phyloP scores from a whole-genome alignment of 2,888 invertebrate genomes.

The Bibio marci region DNA sequence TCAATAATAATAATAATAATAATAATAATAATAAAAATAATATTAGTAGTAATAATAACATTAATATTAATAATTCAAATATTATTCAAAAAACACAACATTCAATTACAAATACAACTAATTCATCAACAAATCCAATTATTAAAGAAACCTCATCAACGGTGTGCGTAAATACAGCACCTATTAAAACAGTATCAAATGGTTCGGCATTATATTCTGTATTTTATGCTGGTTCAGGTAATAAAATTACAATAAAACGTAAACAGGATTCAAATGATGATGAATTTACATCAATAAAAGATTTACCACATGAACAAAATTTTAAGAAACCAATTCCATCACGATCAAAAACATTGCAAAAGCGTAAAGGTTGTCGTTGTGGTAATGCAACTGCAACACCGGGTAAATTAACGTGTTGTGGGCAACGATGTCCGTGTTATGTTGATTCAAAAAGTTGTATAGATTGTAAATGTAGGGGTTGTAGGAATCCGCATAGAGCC shows the following conservation, averaged over 20 bases:
- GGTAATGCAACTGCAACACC: constrained; percentile 80
- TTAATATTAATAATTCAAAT: constrained; percentile 16
- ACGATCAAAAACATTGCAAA: constrained; percentile 19
- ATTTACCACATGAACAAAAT: not conserved
- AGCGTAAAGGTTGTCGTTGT: constrained; percentile 71
- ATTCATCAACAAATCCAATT: constrained; percentile 31
- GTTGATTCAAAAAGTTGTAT: constrained; percentile 77
- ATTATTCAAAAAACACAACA: constrained; percentile 24
- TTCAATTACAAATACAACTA: constrained; percentile 6
- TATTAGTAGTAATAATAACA: not conserved
- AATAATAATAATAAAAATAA: not conserved
- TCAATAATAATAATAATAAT: not conserved
- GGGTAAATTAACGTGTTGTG: constrained; percentile 82
- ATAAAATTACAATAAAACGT: constrained; percentile 68
- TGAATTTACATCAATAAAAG: constrained; percentile 30
- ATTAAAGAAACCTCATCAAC: constrained; percentile 15
- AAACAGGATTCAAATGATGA: constrained; percentile 38
- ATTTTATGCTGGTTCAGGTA: constrained; percentile 61
- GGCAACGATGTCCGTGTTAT: constrained; percentile 87
- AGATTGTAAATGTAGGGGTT: constrained; percentile 83
- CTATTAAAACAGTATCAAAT: constrained; percentile 32
- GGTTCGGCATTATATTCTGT: constrained; percentile 55
- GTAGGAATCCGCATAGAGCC: constrained; percentile 75
- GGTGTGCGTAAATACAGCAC: constrained; percentile 8
- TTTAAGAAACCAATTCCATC: constrained; percentile 4